Conservation (phyloP, 2,888 invertebrate genomes). For the Unio pictorum region DNA sequence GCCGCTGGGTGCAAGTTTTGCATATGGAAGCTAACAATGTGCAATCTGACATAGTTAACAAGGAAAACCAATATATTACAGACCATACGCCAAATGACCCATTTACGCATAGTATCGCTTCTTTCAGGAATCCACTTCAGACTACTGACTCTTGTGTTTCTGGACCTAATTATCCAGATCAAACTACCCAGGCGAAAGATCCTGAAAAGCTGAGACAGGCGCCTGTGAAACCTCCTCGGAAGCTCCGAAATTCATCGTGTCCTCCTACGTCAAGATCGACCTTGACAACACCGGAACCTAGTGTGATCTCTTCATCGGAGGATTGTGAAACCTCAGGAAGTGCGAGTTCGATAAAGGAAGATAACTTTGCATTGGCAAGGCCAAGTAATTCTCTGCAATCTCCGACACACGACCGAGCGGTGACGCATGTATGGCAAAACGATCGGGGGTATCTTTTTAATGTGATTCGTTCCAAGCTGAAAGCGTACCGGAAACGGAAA, state of each 20-base stretch:
- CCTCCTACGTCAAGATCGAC: slow-evolving; percentile 22
- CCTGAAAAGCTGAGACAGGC: slow-evolving; percentile 20
- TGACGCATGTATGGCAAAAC: slow-evolving; percentile 53
- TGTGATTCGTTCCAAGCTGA: slow-evolving; percentile 45
- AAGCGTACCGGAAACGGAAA: slow-evolving; percentile 28
- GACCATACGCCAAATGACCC: no score
- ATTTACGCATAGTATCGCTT: no score
- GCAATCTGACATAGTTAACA: slow-evolving; percentile 12
- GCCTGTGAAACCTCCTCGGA: slow-evolving; percentile 23
- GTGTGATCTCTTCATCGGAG: slow-evolving; percentile 28
- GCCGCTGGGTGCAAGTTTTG: slow-evolving; percentile 54
- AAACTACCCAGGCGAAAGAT: no score
- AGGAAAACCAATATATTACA: not conserved
- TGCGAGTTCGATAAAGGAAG: slow-evolving; percentile 1
- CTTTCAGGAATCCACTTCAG: no score
- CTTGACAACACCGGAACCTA: slow-evolving; percentile 15
- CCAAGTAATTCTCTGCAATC: slow-evolving; percentile 5
- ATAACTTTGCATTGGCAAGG: not conserved
- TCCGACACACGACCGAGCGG: slow-evolving; percentile 39
- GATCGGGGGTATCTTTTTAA: slow-evolving; percentile 52
- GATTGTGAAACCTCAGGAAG: slow-evolving; percentile 16
- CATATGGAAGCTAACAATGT: slow-evolving; percentile 55
- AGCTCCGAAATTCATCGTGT: slow-evolving; percentile 27
- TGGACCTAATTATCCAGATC: no score
- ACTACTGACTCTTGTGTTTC: no score